Base-by-base conservation (phyloP, 2,113 vertebrate species). In the Rhineura floridana region DNA sequence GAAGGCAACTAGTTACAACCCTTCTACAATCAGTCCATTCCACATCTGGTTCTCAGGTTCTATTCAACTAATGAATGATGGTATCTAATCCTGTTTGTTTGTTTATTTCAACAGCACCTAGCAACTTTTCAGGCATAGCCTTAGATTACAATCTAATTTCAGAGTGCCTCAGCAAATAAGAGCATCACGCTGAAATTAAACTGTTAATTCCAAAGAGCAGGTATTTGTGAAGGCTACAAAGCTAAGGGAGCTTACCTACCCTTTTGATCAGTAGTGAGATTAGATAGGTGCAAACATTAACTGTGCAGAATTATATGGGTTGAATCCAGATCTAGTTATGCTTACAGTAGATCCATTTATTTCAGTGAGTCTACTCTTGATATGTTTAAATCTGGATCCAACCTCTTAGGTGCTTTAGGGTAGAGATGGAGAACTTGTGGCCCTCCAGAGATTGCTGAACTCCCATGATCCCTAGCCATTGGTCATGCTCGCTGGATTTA, bases 41-140 rank as follows among this genome's bases (percentile, higher is more conserved):
- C 23, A 48, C 48, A 81, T 42, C 59, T 44, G 39, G 59, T 42
- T 81, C 59, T 63, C 59, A 65, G 52, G 3, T 80, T 55, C 50
- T 33, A 55, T 55, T 55, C n/a, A 39, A 17, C 59, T 81, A 44
- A 63, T 42, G 23, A 63, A 44, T 63, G 59, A 62, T 42, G 62
- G 28, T 11, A 30, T 78, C 80, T 81, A 42, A 63, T 36, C 52
- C 52, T 79, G 13, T 30, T n/a, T 77, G 75, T 3, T 42, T 25
- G 79, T 85, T 90, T 5, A 69, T 4, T 86, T 90, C 11, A 10
- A 19, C 25, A 33, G 78, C 28, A 90, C 2, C 1, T 36, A 81
- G 25, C 59, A 90, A 85, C 83, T 70, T 65, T 81, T 80, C 46
- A 84, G 9, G 81, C 59, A 55, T 72, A 30, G 86, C 67, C 28